These are phyloP conservation scores for Eupithecia insigniata DNA, from an alignment of 2,888 invertebrate genomes.

Conservation along the genomic window DNA sequence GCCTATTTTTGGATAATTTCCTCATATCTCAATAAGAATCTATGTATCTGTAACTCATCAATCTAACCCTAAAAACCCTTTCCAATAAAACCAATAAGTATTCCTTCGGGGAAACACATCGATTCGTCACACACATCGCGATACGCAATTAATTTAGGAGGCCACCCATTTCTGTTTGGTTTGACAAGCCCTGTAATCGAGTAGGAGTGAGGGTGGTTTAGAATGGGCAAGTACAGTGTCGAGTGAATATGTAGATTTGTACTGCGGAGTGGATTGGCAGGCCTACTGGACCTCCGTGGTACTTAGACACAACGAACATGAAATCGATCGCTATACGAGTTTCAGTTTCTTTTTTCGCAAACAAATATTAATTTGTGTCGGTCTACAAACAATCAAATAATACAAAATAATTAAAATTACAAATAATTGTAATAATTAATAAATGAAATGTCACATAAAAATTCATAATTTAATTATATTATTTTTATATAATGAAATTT, in stretches of 20 bases:
- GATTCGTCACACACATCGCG: constrained; percentile 40
- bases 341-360: too few species aligned
- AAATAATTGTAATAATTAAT: too few species aligned
- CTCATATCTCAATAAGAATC: neutral
- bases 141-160: constrained; percentile 66
- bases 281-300: too few species aligned
- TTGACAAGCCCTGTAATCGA: constrained; percentile 64
- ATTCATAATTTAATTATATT: too few species aligned
- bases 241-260: neutral
- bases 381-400: too few species aligned
- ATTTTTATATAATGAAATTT: too few species aligned
- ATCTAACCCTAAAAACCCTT: constrained; percentile 17
- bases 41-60: neutral
- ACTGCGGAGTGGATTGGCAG: neutral
- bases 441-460: too few species aligned
- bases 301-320: too few species aligned
- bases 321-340: too few species aligned
- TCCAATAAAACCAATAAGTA: constrained; percentile 15
- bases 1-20: neutral
- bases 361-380: too few species aligned
- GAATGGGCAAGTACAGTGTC: constrained; percentile 1
- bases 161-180: constrained; percentile 57
- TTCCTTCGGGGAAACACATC: constrained; percentile 20
- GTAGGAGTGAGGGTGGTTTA: constrained; percentile 45
- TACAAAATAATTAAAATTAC: too few species aligned